phyloP scores from a whole-genome alignment of 2,797 vertebrate species.

The Podarcis lilfordi region DNA sequence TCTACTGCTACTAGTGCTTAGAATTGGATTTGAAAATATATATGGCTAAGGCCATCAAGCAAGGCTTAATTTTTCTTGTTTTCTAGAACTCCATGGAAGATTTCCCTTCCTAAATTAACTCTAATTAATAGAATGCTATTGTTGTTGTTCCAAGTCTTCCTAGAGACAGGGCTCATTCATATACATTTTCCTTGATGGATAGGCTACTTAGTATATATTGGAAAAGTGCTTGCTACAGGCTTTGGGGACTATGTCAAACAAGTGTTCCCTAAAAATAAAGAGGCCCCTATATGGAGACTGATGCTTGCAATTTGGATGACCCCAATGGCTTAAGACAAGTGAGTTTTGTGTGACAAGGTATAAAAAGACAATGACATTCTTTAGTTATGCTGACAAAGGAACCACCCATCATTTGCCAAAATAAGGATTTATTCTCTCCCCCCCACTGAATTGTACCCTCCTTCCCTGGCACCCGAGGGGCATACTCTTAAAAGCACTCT shows the following conservation, averaged over 20 bases:
- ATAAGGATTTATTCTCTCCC: neutral
- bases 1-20: neutral
- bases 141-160: neutral
- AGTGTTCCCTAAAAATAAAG: neutral
- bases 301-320: neutral
- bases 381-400: neutral
- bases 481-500: neutral
- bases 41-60: too few relatives aligned
- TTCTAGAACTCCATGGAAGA: neutral
- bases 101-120: neutral
- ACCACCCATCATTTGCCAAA: neutral
- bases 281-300: neutral
- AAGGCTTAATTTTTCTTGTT: too few relatives aligned
- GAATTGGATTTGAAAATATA: neutral
- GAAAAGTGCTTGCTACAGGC: too few relatives aligned
- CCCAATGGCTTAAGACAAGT: neutral
- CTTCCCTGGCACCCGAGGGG: neutral
- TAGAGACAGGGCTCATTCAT: neutral
- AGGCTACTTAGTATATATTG: too few relatives aligned
- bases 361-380: neutral
- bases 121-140: neutral
- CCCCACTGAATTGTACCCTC: neutral
- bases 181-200: neutral
- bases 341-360: neutral
- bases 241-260: neutral